Evolutionary conservation across 2,113 vertebrate genomes (phyloP).

Genomic region (Pangasianodon hypophthalmus): DNA sequence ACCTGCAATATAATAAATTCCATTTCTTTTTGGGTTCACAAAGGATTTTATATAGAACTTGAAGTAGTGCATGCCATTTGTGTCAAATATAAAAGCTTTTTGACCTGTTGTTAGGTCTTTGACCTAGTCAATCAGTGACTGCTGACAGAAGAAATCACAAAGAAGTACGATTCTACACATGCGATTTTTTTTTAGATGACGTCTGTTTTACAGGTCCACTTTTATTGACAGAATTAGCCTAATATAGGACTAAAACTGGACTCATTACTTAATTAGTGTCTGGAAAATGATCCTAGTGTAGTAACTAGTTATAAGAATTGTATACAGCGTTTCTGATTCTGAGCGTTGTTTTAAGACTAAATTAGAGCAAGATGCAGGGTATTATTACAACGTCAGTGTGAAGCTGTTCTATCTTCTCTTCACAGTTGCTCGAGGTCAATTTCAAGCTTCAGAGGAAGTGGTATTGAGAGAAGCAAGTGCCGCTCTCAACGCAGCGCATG

Average conservation of each 20-base stretch:
- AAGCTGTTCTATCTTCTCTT: conserved; percentile 47
- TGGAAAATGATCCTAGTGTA: not conserved
- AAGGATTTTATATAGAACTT: not conserved
- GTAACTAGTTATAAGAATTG: not conserved
- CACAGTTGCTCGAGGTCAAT: conserved; percentile 70
- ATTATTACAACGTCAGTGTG: not conserved
- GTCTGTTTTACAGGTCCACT: not conserved
- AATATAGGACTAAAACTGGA: not conserved
- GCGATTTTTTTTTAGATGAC: not conserved
- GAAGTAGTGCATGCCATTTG: not conserved
- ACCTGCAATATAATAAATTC: conserved; percentile 64
- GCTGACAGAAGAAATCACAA: conserved; percentile 8
- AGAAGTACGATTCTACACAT: not conserved
- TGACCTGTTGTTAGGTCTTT: not conserved
- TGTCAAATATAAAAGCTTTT: conserved; percentile 15
- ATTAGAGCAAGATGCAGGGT: not conserved
- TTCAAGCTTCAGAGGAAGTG: conserved; percentile 70
- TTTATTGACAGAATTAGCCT: not conserved
- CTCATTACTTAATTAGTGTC: not conserved
- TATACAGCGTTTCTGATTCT: not conserved
- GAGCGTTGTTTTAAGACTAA: not conserved
- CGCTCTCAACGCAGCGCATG: conserved; percentile 54
- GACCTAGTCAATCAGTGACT: conserved; percentile 1
- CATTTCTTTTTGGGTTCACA: conserved; percentile 69
- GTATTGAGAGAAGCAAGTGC: conserved; percentile 57